Evolutionary conservation across 2,113 vertebrate species (phyloP).

Genomic region (Leuciscus idus): DNA sequence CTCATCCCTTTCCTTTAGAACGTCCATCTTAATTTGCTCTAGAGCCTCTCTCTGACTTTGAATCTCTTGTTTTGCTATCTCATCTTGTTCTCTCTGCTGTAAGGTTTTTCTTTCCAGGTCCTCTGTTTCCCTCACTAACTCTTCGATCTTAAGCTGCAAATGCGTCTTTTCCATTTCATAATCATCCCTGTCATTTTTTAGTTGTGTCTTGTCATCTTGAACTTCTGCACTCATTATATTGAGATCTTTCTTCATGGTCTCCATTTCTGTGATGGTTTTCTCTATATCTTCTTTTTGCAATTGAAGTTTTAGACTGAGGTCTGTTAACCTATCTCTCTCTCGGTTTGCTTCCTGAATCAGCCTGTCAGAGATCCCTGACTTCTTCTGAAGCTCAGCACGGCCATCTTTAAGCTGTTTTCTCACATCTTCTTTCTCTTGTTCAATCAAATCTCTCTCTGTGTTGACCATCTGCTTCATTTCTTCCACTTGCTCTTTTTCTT

Average conservation of each 20-base stretch:
- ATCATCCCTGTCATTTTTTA: slow-evolving; percentile 4
- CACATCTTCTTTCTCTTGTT: not conserved
- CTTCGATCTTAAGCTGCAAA: not conserved
- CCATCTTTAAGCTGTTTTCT: slow-evolving; percentile 22
- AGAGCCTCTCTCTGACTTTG: slow-evolving; percentile 16
- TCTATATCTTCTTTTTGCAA: not conserved
- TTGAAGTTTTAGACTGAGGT: slow-evolving; percentile 18
- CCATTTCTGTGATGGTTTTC: not conserved
- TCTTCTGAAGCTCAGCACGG: not conserved
- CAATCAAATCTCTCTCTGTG: slow-evolving; percentile 32
- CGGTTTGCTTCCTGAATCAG: slow-evolving; percentile 9
- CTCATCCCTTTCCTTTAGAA: slow-evolving; percentile 38
- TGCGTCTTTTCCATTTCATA: not conserved
- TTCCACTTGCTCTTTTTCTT: slow-evolving; percentile 31
- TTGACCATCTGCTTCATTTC: not conserved
- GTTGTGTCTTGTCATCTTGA: not conserved
- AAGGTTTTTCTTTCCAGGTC: slow-evolving; percentile 6
- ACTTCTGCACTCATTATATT: not conserved
- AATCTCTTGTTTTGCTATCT: not conserved
- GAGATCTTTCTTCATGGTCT: not conserved
- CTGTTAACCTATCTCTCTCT: not conserved
- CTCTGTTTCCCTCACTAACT: not conserved
- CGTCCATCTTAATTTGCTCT: slow-evolving; percentile 47
- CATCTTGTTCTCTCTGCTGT: slow-evolving; percentile 9
- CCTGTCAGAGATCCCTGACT: not conserved